Percentiles rank a stretch among this genome's conserved stretches.
These are phyloP conservation scores for Alosa sapidissima DNA, from an alignment of 2,797 vertebrate genomes.

Conservation along the genomic window DNA sequence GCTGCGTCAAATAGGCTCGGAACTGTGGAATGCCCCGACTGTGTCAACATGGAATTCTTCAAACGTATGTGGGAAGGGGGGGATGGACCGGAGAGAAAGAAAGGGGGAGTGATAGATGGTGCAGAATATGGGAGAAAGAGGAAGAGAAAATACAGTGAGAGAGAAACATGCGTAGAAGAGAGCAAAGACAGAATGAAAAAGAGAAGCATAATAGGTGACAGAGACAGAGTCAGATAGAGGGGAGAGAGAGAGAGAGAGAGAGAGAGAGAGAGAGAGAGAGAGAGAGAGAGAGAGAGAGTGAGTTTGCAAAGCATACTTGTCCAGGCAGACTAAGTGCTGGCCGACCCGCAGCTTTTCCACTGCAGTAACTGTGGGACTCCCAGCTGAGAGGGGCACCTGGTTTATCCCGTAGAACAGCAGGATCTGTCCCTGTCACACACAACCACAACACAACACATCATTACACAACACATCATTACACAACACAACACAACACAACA, in stretches of 20 bases:
- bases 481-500: too few species aligned
- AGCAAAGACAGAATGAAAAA: not conserved
- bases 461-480: not conserved
- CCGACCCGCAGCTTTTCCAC: not conserved
- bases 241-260: not conserved
- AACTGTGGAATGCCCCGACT: not conserved
- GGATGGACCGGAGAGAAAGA: not conserved
- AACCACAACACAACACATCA: not conserved
- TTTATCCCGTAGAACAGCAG: not conserved
- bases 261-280: not conserved
- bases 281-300: not conserved
- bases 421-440: not conserved
- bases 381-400: not conserved
- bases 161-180: not conserved
- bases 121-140: not conserved
- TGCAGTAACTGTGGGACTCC: not conserved
- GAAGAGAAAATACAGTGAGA: not conserved
- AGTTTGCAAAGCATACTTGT: not conserved
- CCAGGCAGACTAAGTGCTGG: not conserved
- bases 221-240: not conserved
- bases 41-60: conserved; percentile 14
- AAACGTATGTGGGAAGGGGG: not conserved
- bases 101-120: not conserved
- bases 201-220: not conserved
- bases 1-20: not conserved